These are phyloP conservation scores for Aurelia aurita DNA, from an alignment of 30 jellyfish, hydroid and myxozoan species.

Conservation along the genomic window DNA sequence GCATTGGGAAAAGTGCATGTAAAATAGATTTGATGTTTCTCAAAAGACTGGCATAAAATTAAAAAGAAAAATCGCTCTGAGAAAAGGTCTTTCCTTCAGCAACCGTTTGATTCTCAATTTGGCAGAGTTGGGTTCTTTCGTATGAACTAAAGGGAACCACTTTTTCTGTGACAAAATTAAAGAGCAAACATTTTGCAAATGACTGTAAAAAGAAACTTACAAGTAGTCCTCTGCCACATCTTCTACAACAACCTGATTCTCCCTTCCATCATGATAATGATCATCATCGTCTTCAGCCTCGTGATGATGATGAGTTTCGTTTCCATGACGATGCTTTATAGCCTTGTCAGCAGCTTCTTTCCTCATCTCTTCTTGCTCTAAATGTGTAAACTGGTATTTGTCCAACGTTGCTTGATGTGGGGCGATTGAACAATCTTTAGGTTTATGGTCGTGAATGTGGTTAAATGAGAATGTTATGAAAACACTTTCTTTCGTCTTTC, in stretches of 20 bases:
- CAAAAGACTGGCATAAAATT: too few species aligned
- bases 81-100: too few species aligned
- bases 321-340: slow-evolving; percentile 26
- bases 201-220: slow-evolving; percentile 28
- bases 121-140: too few species aligned
- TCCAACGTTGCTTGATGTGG: slow-evolving; percentile 58
- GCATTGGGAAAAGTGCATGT: too few species aligned
- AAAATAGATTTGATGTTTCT: too few species aligned
- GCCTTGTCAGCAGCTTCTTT: slow-evolving; percentile 23
- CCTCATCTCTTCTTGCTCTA: slow-evolving; percentile 38
- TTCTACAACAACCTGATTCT: not conserved
- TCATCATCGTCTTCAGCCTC: slow-evolving; percentile 42
- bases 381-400: slow-evolving; percentile 42
- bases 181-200: too few species aligned
- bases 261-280: slow-evolving; percentile 48
- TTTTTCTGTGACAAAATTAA: too few species aligned
- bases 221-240: not conserved
- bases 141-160: too few species aligned
- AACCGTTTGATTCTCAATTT: too few species aligned
- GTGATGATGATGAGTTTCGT: slow-evolving; percentile 22
- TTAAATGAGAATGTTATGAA: slow-evolving; percentile 44
- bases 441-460: slow-evolving; percentile 59
- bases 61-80: too few species aligned
- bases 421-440: slow-evolving; percentile 36
- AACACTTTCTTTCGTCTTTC: slow-evolving; percentile 29